phyloP scores from a whole-genome alignment of 2,888 invertebrate species.

The Brachyptera putata region DNA sequence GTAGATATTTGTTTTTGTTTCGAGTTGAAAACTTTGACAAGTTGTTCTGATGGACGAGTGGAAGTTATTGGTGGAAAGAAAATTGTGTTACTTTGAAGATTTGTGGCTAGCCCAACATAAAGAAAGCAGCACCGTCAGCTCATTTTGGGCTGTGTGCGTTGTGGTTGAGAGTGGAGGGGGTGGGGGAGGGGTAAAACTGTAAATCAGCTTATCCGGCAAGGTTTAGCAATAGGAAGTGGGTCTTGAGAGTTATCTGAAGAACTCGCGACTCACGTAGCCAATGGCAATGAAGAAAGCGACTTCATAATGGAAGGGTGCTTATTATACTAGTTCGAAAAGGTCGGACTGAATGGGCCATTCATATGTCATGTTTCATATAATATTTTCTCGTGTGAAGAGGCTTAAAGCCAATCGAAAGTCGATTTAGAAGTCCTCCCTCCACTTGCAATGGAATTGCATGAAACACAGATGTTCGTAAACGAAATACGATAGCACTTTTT shows the following conservation, averaged over 20 bases:
- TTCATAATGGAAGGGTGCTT: background rate
- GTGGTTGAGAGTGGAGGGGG: too few relatives aligned
- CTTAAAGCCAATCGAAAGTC: slow-evolving; percentile 13
- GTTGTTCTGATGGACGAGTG: slow-evolving; percentile 17
- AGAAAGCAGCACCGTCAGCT: slow-evolving; percentile 10
- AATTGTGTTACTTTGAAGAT: slow-evolving; percentile 20
- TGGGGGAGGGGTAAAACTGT: slow-evolving; percentile 1
- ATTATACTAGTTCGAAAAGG: slow-evolving; percentile 15
- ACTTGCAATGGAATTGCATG: background rate
- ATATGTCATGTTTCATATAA: slow-evolving; percentile 13
- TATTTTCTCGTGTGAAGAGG: background rate
- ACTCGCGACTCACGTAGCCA: background rate
- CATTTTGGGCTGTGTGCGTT: too few relatives aligned
- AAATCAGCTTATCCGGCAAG: slow-evolving; percentile 19
- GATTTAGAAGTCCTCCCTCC: slow-evolving; percentile 7
- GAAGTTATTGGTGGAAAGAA: slow-evolving; percentile 14
- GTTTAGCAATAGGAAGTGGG: slow-evolving; percentile 1
- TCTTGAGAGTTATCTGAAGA: background rate
- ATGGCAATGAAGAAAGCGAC: background rate
- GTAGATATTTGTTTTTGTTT: too few relatives aligned
- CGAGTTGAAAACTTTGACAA: too few relatives aligned
- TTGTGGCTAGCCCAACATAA: slow-evolving; percentile 3
- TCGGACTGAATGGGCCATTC: slow-evolving; percentile 15
- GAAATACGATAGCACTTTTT: background rate
- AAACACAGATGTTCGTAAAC: background rate